These are phyloP conservation scores for Stigmatopora nigra DNA, from an alignment of 2,113 vertebrate species.

Conservation along the genomic window DNA sequence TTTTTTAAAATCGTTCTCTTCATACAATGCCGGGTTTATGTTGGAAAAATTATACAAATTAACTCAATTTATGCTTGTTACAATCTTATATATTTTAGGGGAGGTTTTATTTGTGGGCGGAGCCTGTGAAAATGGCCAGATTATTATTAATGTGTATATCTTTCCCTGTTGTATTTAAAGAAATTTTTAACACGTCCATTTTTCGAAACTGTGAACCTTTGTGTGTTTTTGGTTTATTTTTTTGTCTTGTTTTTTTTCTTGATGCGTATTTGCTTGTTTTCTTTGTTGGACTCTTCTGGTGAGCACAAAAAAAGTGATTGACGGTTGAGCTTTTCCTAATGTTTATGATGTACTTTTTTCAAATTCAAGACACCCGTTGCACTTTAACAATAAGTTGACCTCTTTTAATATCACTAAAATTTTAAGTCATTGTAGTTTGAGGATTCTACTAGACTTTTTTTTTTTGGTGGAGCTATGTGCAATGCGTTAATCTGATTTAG, in stretches of 20 bases:
- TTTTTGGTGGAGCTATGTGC: slow-evolving; percentile 7
- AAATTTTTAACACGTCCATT: slow-evolving; percentile 45
- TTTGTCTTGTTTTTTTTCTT: slow-evolving; percentile 14
- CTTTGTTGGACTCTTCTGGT: slow-evolving; percentile 10
- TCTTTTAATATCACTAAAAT: slow-evolving; percentile 10
- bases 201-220: slow-evolving; percentile 42
- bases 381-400: slow-evolving; percentile 46
- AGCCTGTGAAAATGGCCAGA: slow-evolving; percentile 55
- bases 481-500: too few species aligned
- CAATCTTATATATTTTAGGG: slow-evolving; percentile 21
- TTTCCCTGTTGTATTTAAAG: slow-evolving; percentile 33
- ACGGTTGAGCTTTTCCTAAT: slow-evolving; percentile 17
- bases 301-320: slow-evolving; percentile 22
- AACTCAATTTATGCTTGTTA: background rate
- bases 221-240: slow-evolving; percentile 18
- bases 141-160: slow-evolving; percentile 46
- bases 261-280: slow-evolving; percentile 21
- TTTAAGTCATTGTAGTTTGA: background rate
- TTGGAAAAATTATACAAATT: too few species aligned
- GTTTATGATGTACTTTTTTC: slow-evolving; percentile 30
- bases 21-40: background rate
- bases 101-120: slow-evolving; percentile 8
- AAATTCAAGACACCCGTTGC: slow-evolving; percentile 29
- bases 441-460: background rate
- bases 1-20: slow-evolving; percentile 2